Evolutionary conservation across 37 sponge, comb jelly and placozoan species (phyloP).

Genomic region (Axinella damicornis): DNA sequence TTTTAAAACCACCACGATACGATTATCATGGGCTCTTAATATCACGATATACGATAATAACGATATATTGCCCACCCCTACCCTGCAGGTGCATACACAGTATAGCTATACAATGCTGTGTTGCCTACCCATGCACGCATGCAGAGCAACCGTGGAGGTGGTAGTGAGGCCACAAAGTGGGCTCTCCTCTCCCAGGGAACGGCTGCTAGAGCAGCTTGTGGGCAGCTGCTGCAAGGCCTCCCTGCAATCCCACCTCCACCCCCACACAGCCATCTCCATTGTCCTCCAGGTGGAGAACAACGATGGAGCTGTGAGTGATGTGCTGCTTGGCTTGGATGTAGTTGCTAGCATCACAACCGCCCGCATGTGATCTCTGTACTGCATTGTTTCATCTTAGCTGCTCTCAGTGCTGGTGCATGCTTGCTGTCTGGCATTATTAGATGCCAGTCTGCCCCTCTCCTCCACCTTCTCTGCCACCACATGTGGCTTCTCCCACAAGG

Average conservation of each 20-base stretch:
- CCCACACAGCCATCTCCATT: constrained; percentile 85
- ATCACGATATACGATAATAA: too few relatives aligned
- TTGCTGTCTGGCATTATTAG: constrained; percentile 82
- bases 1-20: too few relatives aligned
- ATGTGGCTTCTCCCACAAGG: constrained; percentile 48
- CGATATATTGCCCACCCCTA: too few relatives aligned
- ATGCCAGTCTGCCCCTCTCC: constrained; percentile 77
- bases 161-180: constrained; percentile 76
- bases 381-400: too few relatives aligned
- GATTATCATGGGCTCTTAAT: too few relatives aligned
- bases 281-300: constrained; percentile 73
- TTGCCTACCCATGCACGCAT: too few relatives aligned
- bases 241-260: constrained; percentile 59
- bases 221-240: constrained; percentile 49
- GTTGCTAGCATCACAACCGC: not conserved
- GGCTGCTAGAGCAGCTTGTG: constrained; percentile 62
- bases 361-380: not conserved
- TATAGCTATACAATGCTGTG: too few relatives aligned
- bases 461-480: constrained; percentile 73
- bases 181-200: constrained; percentile 48
- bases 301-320: constrained; percentile 70
- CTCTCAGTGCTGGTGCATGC: constrained; percentile 72
- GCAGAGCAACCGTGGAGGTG: constrained; percentile 75
- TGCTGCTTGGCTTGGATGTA: too few relatives aligned
- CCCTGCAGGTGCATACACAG: too few relatives aligned